Base-by-base conservation (phyloP, 2,888 invertebrate genomes). In the Drosophila diplacantha region DNA sequence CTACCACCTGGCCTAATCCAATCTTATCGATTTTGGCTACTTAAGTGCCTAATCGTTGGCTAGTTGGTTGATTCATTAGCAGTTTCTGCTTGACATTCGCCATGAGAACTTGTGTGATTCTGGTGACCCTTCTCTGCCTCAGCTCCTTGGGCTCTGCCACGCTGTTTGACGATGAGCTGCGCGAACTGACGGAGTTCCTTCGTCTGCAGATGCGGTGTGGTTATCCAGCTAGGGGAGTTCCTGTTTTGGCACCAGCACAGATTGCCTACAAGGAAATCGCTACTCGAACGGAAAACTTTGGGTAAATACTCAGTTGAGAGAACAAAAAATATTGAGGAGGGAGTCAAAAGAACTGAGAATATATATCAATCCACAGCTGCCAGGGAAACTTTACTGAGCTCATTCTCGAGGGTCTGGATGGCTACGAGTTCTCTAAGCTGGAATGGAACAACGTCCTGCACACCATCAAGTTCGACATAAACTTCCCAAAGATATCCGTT, bases 181-280 rank as follows among this genome's bases (percentile, higher is more conserved):
- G 84, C 1, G 85, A 87, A 55, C 39, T 85, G 14, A 72, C 84
- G 3, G 86, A 87, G 60, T 82, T 83, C 35, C 9, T 86, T 8
- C 84, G 84, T 2, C 65, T 85, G 26, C 87, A 87, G 69, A 84
- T 87, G 87, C 78, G 72, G 35, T 87, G 87, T 60, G 87, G 87
- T 4, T 85, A 85, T 68, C 80, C 83, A 0, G 65, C 64, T 0
- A 58, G 57, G 0, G 85, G 83, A 5, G 67, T 87, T 18, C 87
- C 87, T 2, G 62, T 85, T 6, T 39, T 87, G 51, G 86, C 85
- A 3, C 87, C 87, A 2, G 81, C 79, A 26, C 57, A 73, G 14
- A 20, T 72, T n/a, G 59, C 74, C 20, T 81, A 73, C 24, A 62
- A 59, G 5, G 54, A 75, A 18, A 59, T 84, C 0, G 59, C 73